Base-by-base conservation (phyloP, 1,140 invertebrate genomes). In the Neodiprion fabricii region DNA sequence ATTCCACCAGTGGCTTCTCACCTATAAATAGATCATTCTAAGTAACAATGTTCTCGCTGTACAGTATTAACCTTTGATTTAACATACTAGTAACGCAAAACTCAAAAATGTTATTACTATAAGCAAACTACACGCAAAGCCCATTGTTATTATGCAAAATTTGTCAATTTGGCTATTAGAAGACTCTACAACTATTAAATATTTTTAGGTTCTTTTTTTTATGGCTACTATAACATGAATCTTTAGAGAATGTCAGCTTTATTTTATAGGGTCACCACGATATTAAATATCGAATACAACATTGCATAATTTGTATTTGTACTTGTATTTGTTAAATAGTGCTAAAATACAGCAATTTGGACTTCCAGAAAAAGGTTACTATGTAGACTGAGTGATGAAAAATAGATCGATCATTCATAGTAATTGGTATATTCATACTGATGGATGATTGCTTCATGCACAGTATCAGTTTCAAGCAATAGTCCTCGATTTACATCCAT, bases 1-100 rank as follows among this genome's bases (percentile, higher is more conserved):
- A 98, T 81, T 98, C 95, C 23, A 99, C 96, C 48, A 94, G 89
- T 40, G 97, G 97, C 86, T 96, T 97, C 72, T 92, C 91, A 84
- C 94, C 96, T 95, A 82, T 69, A 82, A 86, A 77, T 81, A 78
- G 79, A 66, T 9, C 53, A 61, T 14, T 61, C 7, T 61, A 14
- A 61, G n/a, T 61, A 12, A 61, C n/a, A 17, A 73, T 47, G 40
- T 67, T 50, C 21, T 68, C 48, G 9, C 21, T 73, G 10, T 73
- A 11, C 68, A 17, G 17, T 14, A n/a, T 14, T 9, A 10, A 48
- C 28, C 23, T 14, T 71, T 11, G 1, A 40, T 21, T 74, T 9
- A 53, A 28, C 9, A 74, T 47, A 48, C 28, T 21, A 17, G 21
- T 14, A 1, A 48, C 17, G 12, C 69, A 21, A 11, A 7, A 11